These are phyloP conservation scores for Oscheius sp. DNA, from an alignment of 2,888 invertebrate species.

Conservation along the genomic window DNA sequence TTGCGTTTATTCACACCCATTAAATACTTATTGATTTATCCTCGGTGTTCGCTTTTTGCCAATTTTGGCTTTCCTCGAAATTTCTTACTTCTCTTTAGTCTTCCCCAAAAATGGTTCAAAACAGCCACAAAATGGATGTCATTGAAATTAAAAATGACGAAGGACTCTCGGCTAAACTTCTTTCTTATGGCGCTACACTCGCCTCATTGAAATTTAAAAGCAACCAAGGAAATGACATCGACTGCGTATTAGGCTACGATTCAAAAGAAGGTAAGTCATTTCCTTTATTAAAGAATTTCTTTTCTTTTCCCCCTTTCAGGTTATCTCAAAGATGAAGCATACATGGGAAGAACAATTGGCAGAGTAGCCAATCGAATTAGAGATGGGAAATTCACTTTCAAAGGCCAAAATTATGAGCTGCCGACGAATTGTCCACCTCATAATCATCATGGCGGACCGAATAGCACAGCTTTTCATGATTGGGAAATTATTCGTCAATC, in stretches of 20 bases:
- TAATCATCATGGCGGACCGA: conserved; percentile 56
- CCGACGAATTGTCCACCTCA: conserved; percentile 47
- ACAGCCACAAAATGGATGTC: conserved; percentile 36
- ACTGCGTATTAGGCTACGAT: conserved; percentile 43
- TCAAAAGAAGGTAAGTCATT: conserved; percentile 33
- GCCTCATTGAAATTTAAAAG: conserved; percentile 35
- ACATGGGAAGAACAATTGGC: conserved; percentile 62
- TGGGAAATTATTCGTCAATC: conserved; percentile 56
- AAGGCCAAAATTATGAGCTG: conserved; percentile 45
- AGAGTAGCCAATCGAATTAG: conserved; percentile 58
- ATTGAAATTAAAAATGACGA: conserved; percentile 54
- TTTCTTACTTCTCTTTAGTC: not conserved
- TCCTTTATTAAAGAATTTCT: no score
- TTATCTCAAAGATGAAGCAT: conserved; percentile 47
- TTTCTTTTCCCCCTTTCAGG: conserved; percentile 36
- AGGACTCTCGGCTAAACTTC: conserved; percentile 40
- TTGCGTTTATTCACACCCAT: not conserved
- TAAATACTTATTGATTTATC: not conserved
- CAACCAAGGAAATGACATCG: conserved; percentile 32
- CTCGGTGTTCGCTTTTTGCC: not conserved
- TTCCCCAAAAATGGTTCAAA: not conserved
- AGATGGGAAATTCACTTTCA: conserved; percentile 48
- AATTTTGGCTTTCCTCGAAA: not conserved
- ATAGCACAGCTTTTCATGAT: conserved; percentile 44
- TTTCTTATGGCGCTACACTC: conserved; percentile 41